Evolutionary conservation across 2,888 invertebrate species (phyloP), one percentile per base, ranked within the genome.

Genomic region (Gastrophysa polygoni): DNA sequence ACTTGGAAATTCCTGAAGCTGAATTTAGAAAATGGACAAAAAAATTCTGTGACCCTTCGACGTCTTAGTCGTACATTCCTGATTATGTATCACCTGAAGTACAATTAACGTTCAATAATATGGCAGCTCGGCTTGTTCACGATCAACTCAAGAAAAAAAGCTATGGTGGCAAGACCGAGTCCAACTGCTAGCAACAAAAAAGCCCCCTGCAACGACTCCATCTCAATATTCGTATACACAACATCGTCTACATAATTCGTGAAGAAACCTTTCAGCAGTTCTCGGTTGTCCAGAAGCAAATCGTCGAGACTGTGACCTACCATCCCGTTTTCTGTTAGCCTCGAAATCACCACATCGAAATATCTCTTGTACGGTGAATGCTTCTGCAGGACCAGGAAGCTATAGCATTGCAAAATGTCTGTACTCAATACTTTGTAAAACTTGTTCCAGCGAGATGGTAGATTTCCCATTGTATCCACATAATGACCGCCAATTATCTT

Each of bases 241-340:
- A 43, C 11, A 54, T 18, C 5, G 28, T 54, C 44, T 14, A 54
- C 54, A 18, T 17, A 52, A 8, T 38, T 52, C 4, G 21, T 52
- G 38, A 38, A 52, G 1, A 52, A 43, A 8, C 11, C 21, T 6
- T 52, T 20, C 21, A 52, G 18, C n/a, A 8, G 1, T 21, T 14
- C 16, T 2, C 20, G 17, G 0, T 18, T 38, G 10, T 10, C 2
- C 10, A 0, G 14, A 20, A 17, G 17, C 17, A 52, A 21, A 17
- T 11, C 16, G 10, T 43, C 20, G 16, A n/a, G n/a, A n/a, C n/a
- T n/a, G n/a, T 21, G 20, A 18, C 16, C 6, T 10, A 24, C 6
- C 0, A 7, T 1, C 16, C 54, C 54, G 7, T 11, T 14, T 17
- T 54, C 54, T 6, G 16, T 8, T 1, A 54, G 6, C 24, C 34